Evolutionary conservation across 2,888 invertebrate genomes (phyloP), one percentile per base, ranked within the genome.

Genomic region (Hypena proboscidalis): DNA sequence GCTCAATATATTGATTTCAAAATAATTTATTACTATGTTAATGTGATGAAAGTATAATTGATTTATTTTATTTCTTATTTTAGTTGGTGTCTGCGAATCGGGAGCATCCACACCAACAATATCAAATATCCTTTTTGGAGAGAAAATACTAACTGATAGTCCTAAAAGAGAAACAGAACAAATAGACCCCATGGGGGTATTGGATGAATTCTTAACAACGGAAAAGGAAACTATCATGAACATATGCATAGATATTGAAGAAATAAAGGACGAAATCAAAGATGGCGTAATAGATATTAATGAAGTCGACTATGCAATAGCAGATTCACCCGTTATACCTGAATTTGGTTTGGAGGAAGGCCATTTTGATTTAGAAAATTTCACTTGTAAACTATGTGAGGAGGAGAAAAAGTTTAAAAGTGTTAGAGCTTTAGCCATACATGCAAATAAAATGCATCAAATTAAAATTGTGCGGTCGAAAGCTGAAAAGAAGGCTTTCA

Each of bases 121-220:
- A 48, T 73, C 68, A 17, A 80, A 82, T n/a, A 82, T 89, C 59
- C 51, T 89, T 6, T 88, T 86, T 55, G 87, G 85, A 2, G 70
- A 67, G 5, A 73, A 70, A 54, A 20, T 8, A 58, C 34, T 45
- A n/a, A 30, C 22, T 21, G 20, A 14, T 4, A 52, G 42, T 15
- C 31, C 40, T 6, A 49, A 53, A 36, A 35, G 55, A 21, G 45
- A 46, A 23, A 67, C 58, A 23, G 70, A 71, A 41, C 45, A 62
- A 19, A 68, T 45, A 17, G 43, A 67, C 33, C 27, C 75, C 25
- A 56, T 66, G 7, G 71, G 74, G 35, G 61, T 77, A 19, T 54
- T 79, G 36, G 77, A 83, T 35, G 73, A 82, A 15, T 78, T 82
- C 30, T 56, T 80, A 4, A n/a, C n/a, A n/a, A n/a, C n/a, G n/a